Evolutionary conservation across 2,797 vertebrate genomes (phyloP), one percentile per base, ranked within the genome.

Genomic region (Microctenopoma steveboyesi): DNA sequence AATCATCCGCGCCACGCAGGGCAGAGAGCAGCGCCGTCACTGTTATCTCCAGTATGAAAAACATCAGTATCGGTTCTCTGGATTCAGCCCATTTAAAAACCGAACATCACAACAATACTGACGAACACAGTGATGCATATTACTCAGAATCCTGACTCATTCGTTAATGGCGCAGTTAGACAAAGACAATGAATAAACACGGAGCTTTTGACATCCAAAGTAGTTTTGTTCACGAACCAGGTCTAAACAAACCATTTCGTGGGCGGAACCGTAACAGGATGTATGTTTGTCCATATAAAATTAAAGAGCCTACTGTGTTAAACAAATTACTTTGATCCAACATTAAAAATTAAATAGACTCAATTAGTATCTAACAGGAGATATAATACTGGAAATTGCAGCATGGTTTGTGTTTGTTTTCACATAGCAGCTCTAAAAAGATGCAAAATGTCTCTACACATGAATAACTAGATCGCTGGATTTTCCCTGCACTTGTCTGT

Each of bases 51-150:
- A 87, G 91, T 90, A 92, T 89, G 68, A 72, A 75, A 84, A 76
- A 94, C 92, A 96, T 99, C 97, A 94, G 97, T 95, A 87, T 84
- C 95, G 93, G 92, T 95, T 95, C 93, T 94, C 89, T 95, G 96
- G 96, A 88, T 65, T 69, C 46, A 85, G 81, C 87, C 91, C 96
- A 91, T 97, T 99, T 96, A 94, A 94, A 95, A 96, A 94, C 93
- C 95, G 95, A 92, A 96, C 96, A 92, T 99, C 97, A 99, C 95
- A 94, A 93, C 85, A 92, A 95, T 92, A 93, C 94, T 90, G 88
- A 85, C 82, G 93, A 91, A 83, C 84, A 89, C 82, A 85, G 92
- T 80, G 82, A 91, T 81, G 88, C 45, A 59, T 76, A 52, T 55
- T 18, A 56, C 77, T 67, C 78, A 2, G 16, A 6, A 37, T 68